Evolutionary conservation across 1,140 invertebrate species (phyloP).

Genomic region (Drosophila baimaii): DNA sequence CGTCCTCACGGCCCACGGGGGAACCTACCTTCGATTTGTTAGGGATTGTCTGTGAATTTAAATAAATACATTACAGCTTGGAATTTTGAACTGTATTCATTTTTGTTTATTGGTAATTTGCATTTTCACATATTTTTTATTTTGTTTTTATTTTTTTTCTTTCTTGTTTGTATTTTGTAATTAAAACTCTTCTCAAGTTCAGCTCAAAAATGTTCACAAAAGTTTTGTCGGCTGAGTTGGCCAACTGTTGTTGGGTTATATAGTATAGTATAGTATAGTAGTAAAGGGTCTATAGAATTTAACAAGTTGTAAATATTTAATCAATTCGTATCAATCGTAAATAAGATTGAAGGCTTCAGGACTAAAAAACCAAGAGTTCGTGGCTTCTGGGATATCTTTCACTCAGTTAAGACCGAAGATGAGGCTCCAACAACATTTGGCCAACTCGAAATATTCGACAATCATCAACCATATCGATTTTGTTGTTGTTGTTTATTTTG

Average conservation of each 20-base stretch:
- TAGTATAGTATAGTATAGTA: conserved; percentile 5
- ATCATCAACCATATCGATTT: conserved; percentile 33
- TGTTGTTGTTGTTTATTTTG: conserved; percentile 19
- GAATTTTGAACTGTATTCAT: conserved; percentile 27
- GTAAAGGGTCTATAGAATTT: conserved; percentile 5
- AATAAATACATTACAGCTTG: no score
- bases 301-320: conserved; percentile 1
- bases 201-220: conserved; percentile 69
- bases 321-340: neutral
- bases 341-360: neutral
- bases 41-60: conserved; percentile 37
- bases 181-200: conserved; percentile 48
- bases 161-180: conserved; percentile 26
- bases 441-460: conserved; percentile 31
- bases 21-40: conserved; percentile 59
- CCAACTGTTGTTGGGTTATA: conserved; percentile 39
- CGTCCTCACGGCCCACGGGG: conserved; percentile 81
- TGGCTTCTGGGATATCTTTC: neutral
- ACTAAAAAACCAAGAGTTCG: conserved; percentile 2
- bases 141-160: conserved; percentile 19
- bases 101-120: conserved; percentile 68
- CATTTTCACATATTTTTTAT: conserved; percentile 61
- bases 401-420: neutral
- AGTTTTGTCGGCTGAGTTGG: conserved; percentile 45
- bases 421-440: conserved; percentile 48